Base-by-base conservation (phyloP, 2,113 vertebrate species). In the Gopherus evgoodei region DNA sequence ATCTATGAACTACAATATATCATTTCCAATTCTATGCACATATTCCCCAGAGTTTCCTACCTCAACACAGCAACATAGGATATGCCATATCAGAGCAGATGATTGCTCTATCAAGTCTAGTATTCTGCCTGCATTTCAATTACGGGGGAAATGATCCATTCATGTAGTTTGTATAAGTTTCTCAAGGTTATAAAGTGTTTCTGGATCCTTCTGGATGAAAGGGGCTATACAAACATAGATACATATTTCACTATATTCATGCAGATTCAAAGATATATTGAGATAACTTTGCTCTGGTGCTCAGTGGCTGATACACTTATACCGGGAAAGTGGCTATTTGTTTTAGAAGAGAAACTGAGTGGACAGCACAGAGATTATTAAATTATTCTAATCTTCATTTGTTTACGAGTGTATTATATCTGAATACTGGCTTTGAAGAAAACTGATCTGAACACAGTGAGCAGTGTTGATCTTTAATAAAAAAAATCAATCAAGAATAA, bases 131-230 rank as follows among this genome's bases (percentile, higher is more conserved):
- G 95, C 87, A 96, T 96, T 88, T 95, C 89, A 95, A 92, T 96
- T 81, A 94, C 72, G 81, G 87, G n/a, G 29, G 10, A 81, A 90
- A 94, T 5, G 11, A 88, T 65, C 56, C 86, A 75, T 90, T 86
- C 57, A n/a, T 81, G 44, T 12, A 47, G 72, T 47, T 50, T 83
- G 44, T n/a, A 86, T 88, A 84, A 31, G 52, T 91, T 94, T 92
- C 84, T 95, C 96, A 97, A 97, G 94, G 90, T 96, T 97, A 84
- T 75, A 82, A 69, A 81, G 29, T 84, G 59, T 38, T 96, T 95
- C 44, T 89, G 62, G 14, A 84, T 86, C 52, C 24, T 87, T 94
- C 87, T 94, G 85, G 89, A 93, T 44, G 29, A 86, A 50, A 93
- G 93, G 7, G 56, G 54, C 14, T 86, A 78, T 6, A 49, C 75